These are phyloP conservation scores for Ceratina australensis DNA, from an alignment of 1,140 invertebrate species.

Conservation along the genomic window DNA sequence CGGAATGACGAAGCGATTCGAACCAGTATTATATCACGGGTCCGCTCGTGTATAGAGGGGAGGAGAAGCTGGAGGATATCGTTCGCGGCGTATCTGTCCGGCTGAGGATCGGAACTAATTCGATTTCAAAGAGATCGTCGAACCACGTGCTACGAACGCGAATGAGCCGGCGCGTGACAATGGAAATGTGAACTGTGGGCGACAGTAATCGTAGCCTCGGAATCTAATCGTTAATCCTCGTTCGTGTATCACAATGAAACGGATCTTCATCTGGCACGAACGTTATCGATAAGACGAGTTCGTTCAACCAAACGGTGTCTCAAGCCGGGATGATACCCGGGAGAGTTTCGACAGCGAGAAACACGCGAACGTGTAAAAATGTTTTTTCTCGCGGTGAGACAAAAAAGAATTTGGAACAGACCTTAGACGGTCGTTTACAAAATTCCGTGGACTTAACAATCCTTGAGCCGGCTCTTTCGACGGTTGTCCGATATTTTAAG, in stretches of 20 bases:
- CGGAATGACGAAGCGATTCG: constrained; percentile 62
- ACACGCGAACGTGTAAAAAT: too few species aligned
- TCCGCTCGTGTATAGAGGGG: constrained; percentile 38
- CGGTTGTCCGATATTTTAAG: constrained; percentile 38
- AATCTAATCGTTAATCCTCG: constrained; percentile 1
- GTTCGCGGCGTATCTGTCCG: constrained; percentile 54
- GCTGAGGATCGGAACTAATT: constrained; percentile 67
- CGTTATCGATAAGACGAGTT: too few species aligned
- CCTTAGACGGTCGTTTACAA: background rate
- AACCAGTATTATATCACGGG: constrained; percentile 61
- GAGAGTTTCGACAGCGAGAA: too few species aligned
- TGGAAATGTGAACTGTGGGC: constrained; percentile 35
- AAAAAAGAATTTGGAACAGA: background rate
- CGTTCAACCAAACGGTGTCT: too few species aligned
- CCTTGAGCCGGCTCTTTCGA: background rate
- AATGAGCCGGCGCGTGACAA: constrained; percentile 32
- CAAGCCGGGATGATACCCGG: too few species aligned
- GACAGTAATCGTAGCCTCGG: constrained; percentile 14
- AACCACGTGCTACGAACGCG: constrained; percentile 45
- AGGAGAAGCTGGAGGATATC: constrained; percentile 54
- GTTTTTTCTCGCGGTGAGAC: too few species aligned
- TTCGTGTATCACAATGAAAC: background rate
- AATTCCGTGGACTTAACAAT: constrained; percentile 16
- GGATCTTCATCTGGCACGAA: constrained; percentile 1
- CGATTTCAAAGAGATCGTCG: constrained; percentile 68